Base-by-base conservation (phyloP, 2,113 vertebrate species). In the Taurulus bubalis region DNA sequence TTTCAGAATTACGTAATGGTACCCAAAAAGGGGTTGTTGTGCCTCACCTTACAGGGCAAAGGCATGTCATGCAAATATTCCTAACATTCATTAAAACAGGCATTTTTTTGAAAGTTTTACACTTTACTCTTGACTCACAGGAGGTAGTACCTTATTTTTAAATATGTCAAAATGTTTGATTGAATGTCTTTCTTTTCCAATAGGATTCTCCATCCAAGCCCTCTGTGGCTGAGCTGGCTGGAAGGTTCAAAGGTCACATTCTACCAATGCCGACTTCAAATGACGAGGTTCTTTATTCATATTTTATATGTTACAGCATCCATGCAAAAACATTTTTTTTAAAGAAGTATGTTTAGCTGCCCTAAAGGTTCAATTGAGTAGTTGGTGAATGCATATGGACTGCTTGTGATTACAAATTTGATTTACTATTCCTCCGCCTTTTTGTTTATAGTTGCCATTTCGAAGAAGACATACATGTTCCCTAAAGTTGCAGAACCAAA, bases 221-320 rank as follows among this genome's bases (percentile, higher is more conserved):
- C 1, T 94, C 94, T 22, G 94, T 95, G 85, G 93, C 94, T 36
- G 93, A 96, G 86, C 89, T 95, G 89, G 93, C 94, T 38, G 94
- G 93, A 76, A 93, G 83, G 77, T 90, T 95, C 64, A 93, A 92
- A 89, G 93, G 91, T 89, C 92, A 93, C 6, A 86, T 85, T 78
- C 32, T 90, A 9, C 92, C 89, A 9, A 75, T 87, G 73, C 90
- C 93, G 14, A 53, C 40, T 36, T 85, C 89, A 64, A 91, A 79
- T 3, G 82, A 88, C 1, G 90, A 93, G 92, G 94, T 95, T 24
- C 16, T 20, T 53, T 40, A 9, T 47, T 40, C 26, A n/a, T 53
- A 20, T 59, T 32, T 32, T 15, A 28, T n/a, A 40, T 38, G 28
- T 56, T 11, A 28, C 8, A 34, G 6, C 22, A 20, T 18, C 20